Base-by-base conservation (phyloP, 2,797 vertebrate genomes). In the Mus caroli region DNA sequence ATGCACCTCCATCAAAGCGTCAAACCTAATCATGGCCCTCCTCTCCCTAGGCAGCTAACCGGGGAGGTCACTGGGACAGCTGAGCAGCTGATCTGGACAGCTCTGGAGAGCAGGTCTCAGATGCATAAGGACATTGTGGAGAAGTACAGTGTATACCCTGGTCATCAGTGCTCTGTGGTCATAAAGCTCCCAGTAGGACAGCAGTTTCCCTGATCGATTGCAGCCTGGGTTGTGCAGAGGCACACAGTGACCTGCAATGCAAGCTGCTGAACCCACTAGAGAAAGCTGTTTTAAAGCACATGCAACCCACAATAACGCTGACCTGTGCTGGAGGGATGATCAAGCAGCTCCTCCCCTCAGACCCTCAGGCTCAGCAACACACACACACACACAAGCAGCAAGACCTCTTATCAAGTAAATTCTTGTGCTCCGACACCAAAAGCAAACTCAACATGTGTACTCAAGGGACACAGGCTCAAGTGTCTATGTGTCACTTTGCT, bases 191-290 rank as follows among this genome's bases (percentile, higher is more conserved):
- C 52, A 1, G 28, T 20, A 37, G 6, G 24, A 54, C 7, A 22
- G 22, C 37, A 10, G 5, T 46, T 64, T 11, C 11, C 78, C 34
- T 14, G 67, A n/a, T 69, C 15, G 12, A 78, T 6, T 13, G 7
- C 79, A 73, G 50, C 24, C 3, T 37, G 8, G 3, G 3, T 24
- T 67, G 43, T 52, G n/a, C 0, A 2, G 5, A 0, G 11, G 17
- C 31, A 43, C 12, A 2, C 6, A 58, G 69, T 22, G 37, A 6
- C 50, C 31, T 22, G 4, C 10, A 6, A 40, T 24, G 64, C 14
- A 1, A 6, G 3, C 22, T 62, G n/a, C 17, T 37, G 22, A 8
- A 14, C 43, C 4, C 26, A 43, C 19, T 14, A 85, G 10, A 73
- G 7, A 56, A 43, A 43, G 37, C 22, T 3, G 6, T 20, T n/a